A percentile compares a stretch with the other conserved stretches of the same genome.
Evolutionary conservation across 92 coral and sea anemone genomes (phyloP).

Genomic region (Epizoanthus rinbou): DNA sequence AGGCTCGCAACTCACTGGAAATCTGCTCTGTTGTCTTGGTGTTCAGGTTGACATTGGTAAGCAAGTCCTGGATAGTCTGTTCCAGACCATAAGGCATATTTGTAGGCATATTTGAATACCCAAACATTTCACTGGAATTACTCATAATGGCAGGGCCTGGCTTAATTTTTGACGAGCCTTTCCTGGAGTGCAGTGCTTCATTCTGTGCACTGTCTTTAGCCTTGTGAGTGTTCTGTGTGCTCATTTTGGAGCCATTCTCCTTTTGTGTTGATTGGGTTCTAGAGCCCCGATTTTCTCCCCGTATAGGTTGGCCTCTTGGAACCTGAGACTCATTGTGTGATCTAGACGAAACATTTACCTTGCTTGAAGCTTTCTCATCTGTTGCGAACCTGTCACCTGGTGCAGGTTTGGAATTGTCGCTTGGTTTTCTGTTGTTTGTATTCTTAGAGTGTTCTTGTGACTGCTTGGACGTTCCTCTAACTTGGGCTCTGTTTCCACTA

Average conservation of each 20-base stretch:
- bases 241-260: slow-evolving; percentile 32
- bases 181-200: slow-evolving; percentile 23
- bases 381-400: slow-evolving; percentile 2
- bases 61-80: slow-evolving; percentile 20
- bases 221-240: not conserved
- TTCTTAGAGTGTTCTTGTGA: slow-evolving; percentile 20
- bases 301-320: slow-evolving; percentile 4
- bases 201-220: slow-evolving; percentile 10
- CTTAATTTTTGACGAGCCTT: slow-evolving; percentile 24
- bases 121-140: slow-evolving; percentile 13
- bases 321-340: slow-evolving; percentile 25
- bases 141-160: not conserved
- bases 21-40: slow-evolving; percentile 27
- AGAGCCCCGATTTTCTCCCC: not conserved
- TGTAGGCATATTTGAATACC: not conserved
- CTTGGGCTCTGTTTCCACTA: not conserved
- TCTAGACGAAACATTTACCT: slow-evolving; percentile 17
- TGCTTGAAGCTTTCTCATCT: slow-evolving; percentile 3
- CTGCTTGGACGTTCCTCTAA: not conserved
- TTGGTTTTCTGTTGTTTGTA: slow-evolving; percentile 11
- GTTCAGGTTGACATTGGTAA: not conserved
- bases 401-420: slow-evolving; percentile 7
- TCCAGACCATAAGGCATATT: slow-evolving; percentile 3
- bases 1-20: slow-evolving; percentile 21
- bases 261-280: slow-evolving; percentile 19